Evolutionary conservation across 2,888 invertebrate species (phyloP).

Genomic region (Polietes domitor): DNA sequence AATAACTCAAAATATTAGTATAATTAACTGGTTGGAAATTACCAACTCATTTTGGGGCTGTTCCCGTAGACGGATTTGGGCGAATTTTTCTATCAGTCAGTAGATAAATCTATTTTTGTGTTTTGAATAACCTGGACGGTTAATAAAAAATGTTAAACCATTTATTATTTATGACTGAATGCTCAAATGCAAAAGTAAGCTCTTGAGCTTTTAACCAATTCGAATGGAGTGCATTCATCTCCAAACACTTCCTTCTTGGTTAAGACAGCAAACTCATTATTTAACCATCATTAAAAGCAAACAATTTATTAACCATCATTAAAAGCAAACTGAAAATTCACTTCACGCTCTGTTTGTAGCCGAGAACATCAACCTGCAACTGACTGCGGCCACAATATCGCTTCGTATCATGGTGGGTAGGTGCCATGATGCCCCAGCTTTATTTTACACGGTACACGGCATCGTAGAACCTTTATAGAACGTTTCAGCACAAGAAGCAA

Average conservation of each 20-base stretch:
- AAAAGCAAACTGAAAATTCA: constrained; percentile 11
- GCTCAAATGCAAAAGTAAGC: constrained; percentile 1
- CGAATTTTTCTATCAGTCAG: too few relatives aligned
- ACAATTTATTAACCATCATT: constrained; percentile 29
- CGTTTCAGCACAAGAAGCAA: constrained; percentile 20
- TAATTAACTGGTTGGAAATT: too few relatives aligned
- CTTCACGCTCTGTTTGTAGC: constrained; percentile 14
- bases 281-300: constrained; percentile 10
- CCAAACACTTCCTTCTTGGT: not conserved
- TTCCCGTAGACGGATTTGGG: too few relatives aligned
- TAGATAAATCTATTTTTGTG: too few relatives aligned
- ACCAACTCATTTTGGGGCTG: too few relatives aligned
- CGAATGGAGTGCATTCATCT: constrained; percentile 4
- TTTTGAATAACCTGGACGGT: too few relatives aligned
- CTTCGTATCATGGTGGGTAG: not conserved
- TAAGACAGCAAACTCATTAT: not conserved
- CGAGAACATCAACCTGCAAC: constrained; percentile 9
- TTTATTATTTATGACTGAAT: constrained; percentile 18
- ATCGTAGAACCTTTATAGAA: constrained; percentile 17
- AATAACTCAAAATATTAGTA: too few relatives aligned
- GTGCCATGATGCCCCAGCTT: too few relatives aligned
- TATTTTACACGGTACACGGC: not conserved
- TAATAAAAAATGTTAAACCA: too few relatives aligned
- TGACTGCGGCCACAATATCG: not conserved
- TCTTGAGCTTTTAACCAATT: not conserved